Percentiles rank a stretch among this genome's conserved stretches.
phyloP scores from a whole-genome alignment of 2,797 vertebrate genomes.

The Lepidocolaptes lacrymiger region DNA sequence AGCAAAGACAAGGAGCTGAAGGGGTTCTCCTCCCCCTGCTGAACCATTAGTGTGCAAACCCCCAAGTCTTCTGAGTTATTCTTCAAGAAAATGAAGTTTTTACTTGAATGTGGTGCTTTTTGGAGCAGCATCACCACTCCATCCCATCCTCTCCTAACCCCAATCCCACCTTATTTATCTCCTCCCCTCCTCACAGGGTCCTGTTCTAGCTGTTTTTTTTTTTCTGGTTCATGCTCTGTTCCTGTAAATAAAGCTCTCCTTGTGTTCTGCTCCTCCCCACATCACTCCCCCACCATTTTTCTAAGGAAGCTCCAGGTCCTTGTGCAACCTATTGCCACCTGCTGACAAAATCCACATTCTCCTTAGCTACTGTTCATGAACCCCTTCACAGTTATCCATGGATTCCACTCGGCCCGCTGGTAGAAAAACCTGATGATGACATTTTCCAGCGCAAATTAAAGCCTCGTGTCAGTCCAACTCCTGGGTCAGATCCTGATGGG shows the following conservation, averaged over 20 bases:
- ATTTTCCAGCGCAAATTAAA: neutral
- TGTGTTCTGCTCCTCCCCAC: neutral
- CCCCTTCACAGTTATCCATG: neutral
- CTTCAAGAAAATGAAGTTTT: neutral
- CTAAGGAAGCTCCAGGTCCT: neutral
- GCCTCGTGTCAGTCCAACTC: neutral
- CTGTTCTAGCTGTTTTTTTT: neutral
- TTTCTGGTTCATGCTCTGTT: neutral
- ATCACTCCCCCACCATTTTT: neutral
- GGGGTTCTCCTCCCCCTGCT: neutral
- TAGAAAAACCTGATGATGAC: neutral
- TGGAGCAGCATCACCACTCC: neutral
- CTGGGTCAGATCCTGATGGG: neutral
- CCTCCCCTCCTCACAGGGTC: neutral
- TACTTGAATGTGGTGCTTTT: neutral
- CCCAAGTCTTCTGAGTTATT: neutral
- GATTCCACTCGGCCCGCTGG: neutral
- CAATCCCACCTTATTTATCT: neutral
- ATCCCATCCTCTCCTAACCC: neutral
- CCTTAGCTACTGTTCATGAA: neutral
- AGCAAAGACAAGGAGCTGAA: neutral
- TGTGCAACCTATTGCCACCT: neutral
- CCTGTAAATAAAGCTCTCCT: neutral
- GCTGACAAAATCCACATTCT: neutral
- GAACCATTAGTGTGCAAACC: neutral